Conservation (phyloP, 2,797 vertebrate species). For the Melanogrammus aeglefinus region DNA sequence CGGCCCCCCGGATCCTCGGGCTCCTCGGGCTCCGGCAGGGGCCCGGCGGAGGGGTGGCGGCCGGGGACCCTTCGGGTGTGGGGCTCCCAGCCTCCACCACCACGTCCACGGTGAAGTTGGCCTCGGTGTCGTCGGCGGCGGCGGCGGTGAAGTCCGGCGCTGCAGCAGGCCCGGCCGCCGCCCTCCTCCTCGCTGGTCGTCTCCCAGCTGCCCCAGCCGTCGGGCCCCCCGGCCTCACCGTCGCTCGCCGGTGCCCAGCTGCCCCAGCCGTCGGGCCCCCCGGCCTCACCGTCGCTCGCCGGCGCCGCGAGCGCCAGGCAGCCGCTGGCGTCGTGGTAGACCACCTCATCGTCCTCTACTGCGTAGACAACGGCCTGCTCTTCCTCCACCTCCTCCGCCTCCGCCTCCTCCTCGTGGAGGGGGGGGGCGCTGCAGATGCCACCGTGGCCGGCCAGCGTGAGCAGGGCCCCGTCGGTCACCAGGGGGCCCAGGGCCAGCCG, state of each 20-base stretch:
- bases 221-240: neutral
- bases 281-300: too few relatives aligned
- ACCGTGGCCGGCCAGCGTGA: slow-evolving; percentile 54
- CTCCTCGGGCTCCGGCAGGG: neutral
- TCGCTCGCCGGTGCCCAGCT: neutral
- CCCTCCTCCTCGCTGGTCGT: neutral
- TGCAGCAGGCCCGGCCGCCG: neutral
- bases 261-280: neutral
- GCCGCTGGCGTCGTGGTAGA: neutral
- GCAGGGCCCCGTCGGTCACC: slow-evolving; percentile 55
- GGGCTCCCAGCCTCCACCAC: neutral
- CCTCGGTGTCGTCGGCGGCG: too few relatives aligned
- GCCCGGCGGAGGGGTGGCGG: neutral
- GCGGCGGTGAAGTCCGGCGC: neutral
- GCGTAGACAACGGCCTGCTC: neutral
- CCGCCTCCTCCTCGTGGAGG: neutral
- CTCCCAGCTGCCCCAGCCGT: neutral
- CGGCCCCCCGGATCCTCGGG: neutral
- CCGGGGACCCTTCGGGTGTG: neutral
- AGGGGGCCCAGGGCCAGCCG: slow-evolving; percentile 62
- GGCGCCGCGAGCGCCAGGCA: neutral
- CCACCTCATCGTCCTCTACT: neutral
- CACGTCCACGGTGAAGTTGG: neutral
- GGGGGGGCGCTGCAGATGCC: slow-evolving; percentile 33
- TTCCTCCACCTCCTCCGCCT: neutral